Base-by-base conservation (phyloP, 2,113 vertebrate genomes). In the Sinocyclocheilus anshuiensis region DNA sequence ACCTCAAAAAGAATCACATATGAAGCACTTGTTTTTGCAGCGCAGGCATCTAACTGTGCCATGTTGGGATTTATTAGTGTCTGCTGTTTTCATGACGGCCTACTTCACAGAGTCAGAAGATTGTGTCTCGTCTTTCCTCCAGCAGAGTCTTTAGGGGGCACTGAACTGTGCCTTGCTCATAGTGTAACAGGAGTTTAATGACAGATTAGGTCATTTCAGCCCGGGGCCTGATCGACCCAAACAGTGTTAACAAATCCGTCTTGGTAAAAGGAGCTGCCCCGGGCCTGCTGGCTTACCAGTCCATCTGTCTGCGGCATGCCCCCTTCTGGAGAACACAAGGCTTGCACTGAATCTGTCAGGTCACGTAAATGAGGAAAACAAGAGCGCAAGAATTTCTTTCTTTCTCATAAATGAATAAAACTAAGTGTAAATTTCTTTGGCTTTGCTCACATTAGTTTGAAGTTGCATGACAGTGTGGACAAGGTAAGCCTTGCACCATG, bases 201-300 rank as follows among this genome's bases (percentile, higher is more conserved):
- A 94, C 93, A 95, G 94, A 95, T 95, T 94, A 95, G 95, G 94
- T 95, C 94, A 94, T 94, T 92, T 94, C 93, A 86, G 91, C 93
- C 91, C 89, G 90, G 91, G 89, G 92, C 91, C 92, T 90, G 91
- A 90, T 89, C 84, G 92, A 93, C 89, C 92, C 94, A 87, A 87
- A 90, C 94, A 94, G 92, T 94, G 95, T 94, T 95, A 97, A 96
- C 93, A 96, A 96, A 95, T 93, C 96, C 89, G 91, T 94, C 90
- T 91, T 90, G 92, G 95, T 93, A 96, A 96, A 90, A 69, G 67
- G 94, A 96, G 94, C 94, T 90, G 92, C 92, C 92, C 92, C 89
- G 90, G 91, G 93, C 89, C 91, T 90, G 92, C 92, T 93, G 88
- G 90, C 89, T 92, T 93, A 92, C 87, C 92, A 93, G 93, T 88